Conservation (phyloP, 1,140 invertebrate genomes). For the Ceratina australensis region DNA sequence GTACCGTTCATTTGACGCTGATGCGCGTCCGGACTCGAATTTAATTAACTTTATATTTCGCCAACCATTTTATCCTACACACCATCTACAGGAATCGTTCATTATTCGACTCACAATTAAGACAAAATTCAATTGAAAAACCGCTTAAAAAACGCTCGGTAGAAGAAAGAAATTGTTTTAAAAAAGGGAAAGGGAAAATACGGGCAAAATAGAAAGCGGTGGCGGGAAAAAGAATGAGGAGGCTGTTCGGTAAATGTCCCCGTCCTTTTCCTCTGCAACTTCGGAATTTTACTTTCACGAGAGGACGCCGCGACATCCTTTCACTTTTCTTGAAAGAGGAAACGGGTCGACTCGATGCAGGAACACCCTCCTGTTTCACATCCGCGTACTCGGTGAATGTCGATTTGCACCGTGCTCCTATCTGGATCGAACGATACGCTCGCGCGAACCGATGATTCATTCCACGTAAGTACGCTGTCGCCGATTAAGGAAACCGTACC, state of each 20-base stretch:
- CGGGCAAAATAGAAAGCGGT: neutral
- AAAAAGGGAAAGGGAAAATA: neutral
- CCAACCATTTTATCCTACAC: neutral
- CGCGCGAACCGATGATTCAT: neutral
- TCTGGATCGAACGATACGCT: neutral
- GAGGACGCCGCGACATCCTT: conserved; percentile 17
- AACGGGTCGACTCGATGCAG: conserved; percentile 15
- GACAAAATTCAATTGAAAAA: neutral
- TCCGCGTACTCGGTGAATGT: neutral
- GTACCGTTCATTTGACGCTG: neutral
- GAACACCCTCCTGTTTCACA: neutral
- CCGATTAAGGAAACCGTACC: neutral
- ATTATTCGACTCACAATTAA: neutral
- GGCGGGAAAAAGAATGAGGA: no score
- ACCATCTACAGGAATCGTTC: neutral
- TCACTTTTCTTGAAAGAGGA: conserved; percentile 38
- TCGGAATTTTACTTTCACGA: conserved; percentile 28
- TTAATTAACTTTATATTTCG: conserved; percentile 28
- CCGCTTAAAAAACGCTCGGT: neutral
- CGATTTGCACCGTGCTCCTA: neutral
- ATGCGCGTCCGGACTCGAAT: conserved; percentile 4
- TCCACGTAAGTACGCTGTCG: neutral
- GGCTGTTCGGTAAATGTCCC: no score
- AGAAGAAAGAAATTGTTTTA: neutral
- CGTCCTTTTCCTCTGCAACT: neutral